Conservation (phyloP, 1,140 invertebrate species). For the Idris sp. region DNA sequence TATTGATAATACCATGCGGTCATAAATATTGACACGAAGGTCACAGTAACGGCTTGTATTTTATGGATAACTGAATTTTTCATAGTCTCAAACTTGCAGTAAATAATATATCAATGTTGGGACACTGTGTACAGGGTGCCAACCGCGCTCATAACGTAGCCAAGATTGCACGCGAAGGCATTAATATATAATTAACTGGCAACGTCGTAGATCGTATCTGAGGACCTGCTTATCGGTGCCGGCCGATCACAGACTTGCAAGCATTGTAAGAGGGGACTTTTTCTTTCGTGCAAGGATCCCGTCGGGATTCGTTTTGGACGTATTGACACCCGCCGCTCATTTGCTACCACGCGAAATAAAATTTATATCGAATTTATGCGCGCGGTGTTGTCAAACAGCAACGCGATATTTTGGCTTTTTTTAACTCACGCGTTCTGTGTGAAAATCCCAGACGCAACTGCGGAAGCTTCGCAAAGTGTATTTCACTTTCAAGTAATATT, state of each 20-base stretch:
- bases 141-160: slow-evolving; percentile 56
- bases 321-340: slow-evolving; percentile 35
- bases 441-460: slow-evolving; percentile 15
- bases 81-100: slow-evolving; percentile 40
- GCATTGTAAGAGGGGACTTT: slow-evolving; percentile 61
- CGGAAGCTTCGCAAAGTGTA: slow-evolving; percentile 24
- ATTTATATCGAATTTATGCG: slow-evolving; percentile 34
- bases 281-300: slow-evolving; percentile 25
- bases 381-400: slow-evolving; percentile 10
- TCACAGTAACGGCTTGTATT: slow-evolving; percentile 44
- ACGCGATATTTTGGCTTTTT: slow-evolving; percentile 18
- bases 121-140: slow-evolving; percentile 56
- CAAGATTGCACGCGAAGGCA: slow-evolving; percentile 74
- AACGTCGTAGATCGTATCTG: slow-evolving; percentile 75
- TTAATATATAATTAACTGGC: slow-evolving; percentile 78
- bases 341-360: slow-evolving; percentile 21
- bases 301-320: slow-evolving; percentile 32
- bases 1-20: slow-evolving; percentile 48
- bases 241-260: slow-evolving; percentile 62
- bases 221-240: slow-evolving; percentile 69
- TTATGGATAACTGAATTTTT: slow-evolving; percentile 49
- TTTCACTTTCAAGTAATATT: slow-evolving; percentile 52
- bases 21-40: slow-evolving; percentile 57
- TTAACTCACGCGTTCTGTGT: slow-evolving; percentile 26
- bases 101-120: slow-evolving; percentile 55